Conservation (phyloP, 2,113 vertebrate species). For the Lipophrys pholis region DNA sequence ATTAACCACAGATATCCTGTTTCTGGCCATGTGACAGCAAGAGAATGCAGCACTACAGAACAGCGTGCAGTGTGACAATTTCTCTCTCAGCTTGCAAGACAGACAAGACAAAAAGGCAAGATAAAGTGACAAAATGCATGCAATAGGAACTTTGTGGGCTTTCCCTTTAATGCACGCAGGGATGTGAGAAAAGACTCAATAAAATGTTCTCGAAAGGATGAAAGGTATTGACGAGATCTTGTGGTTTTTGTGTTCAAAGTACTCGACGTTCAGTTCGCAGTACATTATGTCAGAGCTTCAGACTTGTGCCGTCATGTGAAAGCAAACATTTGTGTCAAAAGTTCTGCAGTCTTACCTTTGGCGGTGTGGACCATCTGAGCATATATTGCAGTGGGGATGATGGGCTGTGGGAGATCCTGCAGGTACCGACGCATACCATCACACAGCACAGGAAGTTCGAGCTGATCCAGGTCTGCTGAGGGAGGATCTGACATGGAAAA, state of each 20-base stretch:
- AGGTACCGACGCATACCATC: constrained; percentile 93
- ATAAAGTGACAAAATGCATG: constrained; percentile 8
- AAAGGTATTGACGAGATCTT: not conserved
- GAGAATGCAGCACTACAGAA: constrained; percentile 48
- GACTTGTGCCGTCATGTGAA: not conserved
- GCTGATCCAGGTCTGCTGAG: constrained; percentile 87
- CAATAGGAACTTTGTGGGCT: not conserved
- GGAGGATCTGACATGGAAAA: constrained; percentile 81
- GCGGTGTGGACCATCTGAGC: constrained; percentile 89
- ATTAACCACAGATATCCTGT: constrained; percentile 90
- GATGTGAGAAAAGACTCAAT: not conserved
- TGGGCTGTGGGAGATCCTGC: constrained; percentile 94
- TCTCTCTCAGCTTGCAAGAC: constrained; percentile 23
- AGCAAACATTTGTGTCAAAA: not conserved
- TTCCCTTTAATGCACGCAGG: not conserved
- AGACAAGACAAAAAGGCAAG: not conserved
- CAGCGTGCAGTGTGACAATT: constrained; percentile 26
- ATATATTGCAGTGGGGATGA: constrained; percentile 88
- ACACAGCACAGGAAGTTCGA: constrained; percentile 89
- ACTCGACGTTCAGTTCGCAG: constrained; percentile 52
- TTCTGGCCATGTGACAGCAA: constrained; percentile 80
- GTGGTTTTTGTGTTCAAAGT: constrained; percentile 44
- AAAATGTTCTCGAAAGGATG: too few species aligned
- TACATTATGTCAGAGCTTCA: constrained; percentile 34
- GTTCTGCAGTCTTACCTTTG: constrained; percentile 85